A percentile compares a stretch with the other conserved stretches of the same genome.
Evolutionary conservation across 2,797 vertebrate genomes (phyloP).

Genomic region (Falco columbarius): DNA sequence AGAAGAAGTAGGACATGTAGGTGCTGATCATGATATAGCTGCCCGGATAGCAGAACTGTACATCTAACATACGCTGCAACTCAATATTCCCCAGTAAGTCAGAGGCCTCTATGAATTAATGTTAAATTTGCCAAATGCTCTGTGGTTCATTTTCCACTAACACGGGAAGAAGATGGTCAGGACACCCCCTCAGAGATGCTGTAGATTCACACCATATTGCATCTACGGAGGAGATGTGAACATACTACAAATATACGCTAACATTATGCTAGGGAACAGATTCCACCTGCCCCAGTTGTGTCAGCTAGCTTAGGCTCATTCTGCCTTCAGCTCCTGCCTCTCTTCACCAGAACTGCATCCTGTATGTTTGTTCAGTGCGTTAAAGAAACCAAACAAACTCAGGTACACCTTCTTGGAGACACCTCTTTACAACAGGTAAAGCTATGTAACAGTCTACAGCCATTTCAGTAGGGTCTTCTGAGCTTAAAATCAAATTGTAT

Average conservation of each 20-base stretch:
- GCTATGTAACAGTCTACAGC: background rate
- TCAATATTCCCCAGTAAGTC: background rate
- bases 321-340: background rate
- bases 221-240: accelerated
- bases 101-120: background rate
- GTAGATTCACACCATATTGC: background rate
- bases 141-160: background rate
- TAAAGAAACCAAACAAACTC: background rate
- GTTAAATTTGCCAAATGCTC: background rate
- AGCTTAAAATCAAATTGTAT: background rate
- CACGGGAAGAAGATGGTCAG: background rate
- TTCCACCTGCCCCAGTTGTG: background rate
- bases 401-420: background rate
- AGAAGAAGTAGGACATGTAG: conserved; percentile 39
- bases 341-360: background rate
- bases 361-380: background rate
- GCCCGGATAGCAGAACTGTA: background rate
- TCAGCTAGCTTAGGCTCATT: background rate
- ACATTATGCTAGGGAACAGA: background rate
- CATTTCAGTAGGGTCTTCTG: background rate
- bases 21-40: background rate
- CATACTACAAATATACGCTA: background rate
- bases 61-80: conserved; percentile 1
- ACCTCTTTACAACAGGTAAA: background rate
- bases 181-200: background rate